Conservation (phyloP, 1,140 invertebrate genomes). For the Neodiprion pinetum region DNA sequence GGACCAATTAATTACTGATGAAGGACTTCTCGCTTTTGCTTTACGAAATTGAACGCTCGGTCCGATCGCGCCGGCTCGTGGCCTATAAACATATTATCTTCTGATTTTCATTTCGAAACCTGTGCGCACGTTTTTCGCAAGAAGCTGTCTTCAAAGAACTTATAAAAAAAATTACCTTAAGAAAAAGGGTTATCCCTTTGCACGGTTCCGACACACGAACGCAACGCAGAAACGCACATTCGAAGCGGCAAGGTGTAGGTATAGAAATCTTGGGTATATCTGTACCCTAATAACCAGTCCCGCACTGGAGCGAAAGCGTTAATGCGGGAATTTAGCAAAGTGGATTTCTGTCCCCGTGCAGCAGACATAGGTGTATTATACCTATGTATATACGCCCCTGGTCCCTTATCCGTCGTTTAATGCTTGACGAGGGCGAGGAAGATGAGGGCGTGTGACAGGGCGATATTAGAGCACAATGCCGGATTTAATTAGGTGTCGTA, state of each 20-base stretch:
- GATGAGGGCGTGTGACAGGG: conserved; percentile 13
- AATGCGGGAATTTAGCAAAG: background rate
- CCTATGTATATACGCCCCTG: background rate
- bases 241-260: background rate
- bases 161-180: too few species aligned
- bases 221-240: too few species aligned
- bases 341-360: conserved; percentile 8
- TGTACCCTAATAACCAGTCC: background rate
- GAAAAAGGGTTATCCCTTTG: too few species aligned
- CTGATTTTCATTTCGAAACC: too few species aligned
- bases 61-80: too few species aligned
- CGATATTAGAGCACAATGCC: conserved; percentile 29
- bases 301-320: background rate
- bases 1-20: too few species aligned
- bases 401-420: conserved; percentile 18
- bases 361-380: background rate
- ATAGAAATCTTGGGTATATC: background rate
- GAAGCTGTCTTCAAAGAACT: too few species aligned
- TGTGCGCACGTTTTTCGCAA: too few species aligned
- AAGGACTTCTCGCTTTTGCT: too few species aligned
- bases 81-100: too few species aligned
- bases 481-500: conserved; percentile 32
- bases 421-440: conserved; percentile 4
- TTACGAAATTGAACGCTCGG: too few species aligned
- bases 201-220: too few species aligned